Evolutionary conservation across 2,113 vertebrate species (phyloP), one percentile per base, ranked within the genome.

Genomic region (Rhinoderma darwinii): DNA sequence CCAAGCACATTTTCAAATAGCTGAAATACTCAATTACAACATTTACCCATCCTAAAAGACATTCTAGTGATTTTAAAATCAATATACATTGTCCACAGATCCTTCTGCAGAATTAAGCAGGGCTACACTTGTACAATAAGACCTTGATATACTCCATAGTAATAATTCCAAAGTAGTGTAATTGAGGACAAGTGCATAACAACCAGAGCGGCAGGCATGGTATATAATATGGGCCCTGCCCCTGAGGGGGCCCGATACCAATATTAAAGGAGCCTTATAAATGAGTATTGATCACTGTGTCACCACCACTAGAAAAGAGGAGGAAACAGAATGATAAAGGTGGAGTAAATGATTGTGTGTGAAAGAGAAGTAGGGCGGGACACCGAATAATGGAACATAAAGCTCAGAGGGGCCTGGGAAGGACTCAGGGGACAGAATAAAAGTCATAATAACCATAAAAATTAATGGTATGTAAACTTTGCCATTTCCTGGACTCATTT

Each of bases 21-120:
- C 20, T 18, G 25, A 63, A 63, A 30, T 63, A n/a, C 61, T 63
- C 27, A 63, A 63, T 63, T 63, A 63, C 61, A 63, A 15, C 61
- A 3, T 63, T 63, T 30, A 11, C 61, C 25, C 12, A 30, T 63
- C 61, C 27, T 30, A 63, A 63, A 63, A 27, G 27, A 63, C 27
- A 63, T 63, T 30, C 27, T 63, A 63, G n/a, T 63, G 61, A 63
- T 63, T 63, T 30, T 63, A 30, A 63, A 63, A 63, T 63, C 61
- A 30, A 56, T 56, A 63, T 63, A 63, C 11, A 30, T 63, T 30
- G n/a, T 27, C n/a, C n/a, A 2, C 61, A 30, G 61, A 9, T 63
- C n/a, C 27, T 63, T 11, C 11, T 63, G 3, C 61, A 15, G 61
- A 63, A 63, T 63, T 30, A 63, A 63, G 27, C 27, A 63, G 61